A percentile compares a stretch with the other conserved stretches of the same genome.
Conservation (phyloP, 2,797 vertebrate genomes). For the Phoebastria nigripes region DNA sequence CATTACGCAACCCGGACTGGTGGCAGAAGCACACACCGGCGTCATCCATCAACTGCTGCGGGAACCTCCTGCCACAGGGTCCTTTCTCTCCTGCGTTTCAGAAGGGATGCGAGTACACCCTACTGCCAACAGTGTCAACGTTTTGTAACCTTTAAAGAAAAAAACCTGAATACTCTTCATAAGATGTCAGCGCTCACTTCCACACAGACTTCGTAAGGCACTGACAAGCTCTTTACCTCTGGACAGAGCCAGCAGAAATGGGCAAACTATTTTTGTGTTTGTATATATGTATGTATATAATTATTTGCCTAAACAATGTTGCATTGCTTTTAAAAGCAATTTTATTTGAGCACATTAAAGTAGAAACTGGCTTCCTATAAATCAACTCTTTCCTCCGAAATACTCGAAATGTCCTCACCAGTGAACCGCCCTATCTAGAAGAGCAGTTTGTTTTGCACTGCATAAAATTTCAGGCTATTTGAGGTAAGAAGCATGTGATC, state of each 20-base stretch:
- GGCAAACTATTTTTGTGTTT: not conserved
- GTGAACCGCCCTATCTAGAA: not conserved
- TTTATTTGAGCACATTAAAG: not conserved
- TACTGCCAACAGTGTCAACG: rapidly evolving
- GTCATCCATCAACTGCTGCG: not conserved
- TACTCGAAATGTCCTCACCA: not conserved
- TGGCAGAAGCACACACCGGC: not conserved
- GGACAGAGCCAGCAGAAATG: not conserved
- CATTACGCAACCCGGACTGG: not conserved
- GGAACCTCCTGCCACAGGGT: not conserved
- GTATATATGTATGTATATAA: not conserved
- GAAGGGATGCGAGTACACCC: not conserved
- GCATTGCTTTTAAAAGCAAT: not conserved
- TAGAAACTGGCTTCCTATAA: not conserved
- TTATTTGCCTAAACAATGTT: not conserved
- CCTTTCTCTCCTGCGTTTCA: rapidly evolving
- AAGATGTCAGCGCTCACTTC: not conserved
- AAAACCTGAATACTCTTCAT: not conserved
- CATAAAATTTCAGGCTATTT: not conserved
- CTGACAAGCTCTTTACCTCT: not conserved
- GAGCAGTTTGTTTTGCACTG: not conserved
- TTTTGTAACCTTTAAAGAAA: not conserved
- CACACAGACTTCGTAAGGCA: not conserved
- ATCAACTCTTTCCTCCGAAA: not conserved
- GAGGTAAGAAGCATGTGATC: not conserved